Evolutionary conservation across 2,888 invertebrate species (phyloP), one percentile per base, ranked within the genome.

Genomic region (Drosophila nr. perissopoda): DNA sequence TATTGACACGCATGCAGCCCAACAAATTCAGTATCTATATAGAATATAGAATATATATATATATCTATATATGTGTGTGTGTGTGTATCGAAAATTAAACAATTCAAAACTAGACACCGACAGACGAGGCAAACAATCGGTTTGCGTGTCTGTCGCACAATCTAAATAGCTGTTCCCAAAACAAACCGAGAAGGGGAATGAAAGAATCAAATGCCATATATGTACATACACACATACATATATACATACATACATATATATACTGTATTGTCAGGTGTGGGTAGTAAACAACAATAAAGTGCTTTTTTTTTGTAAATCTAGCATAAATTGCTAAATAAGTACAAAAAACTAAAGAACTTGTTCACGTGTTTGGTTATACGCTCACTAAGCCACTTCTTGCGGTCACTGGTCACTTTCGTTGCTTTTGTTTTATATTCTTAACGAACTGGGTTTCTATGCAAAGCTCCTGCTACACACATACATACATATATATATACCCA

Each of bases 101-200:
- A 76, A 72, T 71, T 71, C 46, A 52, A 51, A 49, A 48, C 5
- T 54, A 61, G 46, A 29, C 31, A 42, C 16, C 29, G 18, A 46
- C 36, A 13, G 63, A 34, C 27, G 49, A 64, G 27, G 72, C 75
- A 66, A 76, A 77, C 79, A 79, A 63, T 69, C 62, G 75, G 33
- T 54, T 64, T 79, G 70, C 70, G 70, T 79, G 77, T 66, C 79
- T 74, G 70, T 67, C 70, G 57, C 60, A 57, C 74, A 67, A 56
- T 53, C 71, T 71, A 51, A 77, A 71, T 53, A 72, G 67, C 78
- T 58, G 59, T 46, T 59, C 61, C 67, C 72, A 57, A 58, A 58
- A 58, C 56, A n/a, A 10, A 31, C 42, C 13, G 49, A 60, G 40
- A 29, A 42, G 58, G 40, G 49, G 27, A 36, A 33, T 33, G 33